Base-by-base conservation (phyloP, 1,140 invertebrate species). In the Sinonovacula constricta region DNA sequence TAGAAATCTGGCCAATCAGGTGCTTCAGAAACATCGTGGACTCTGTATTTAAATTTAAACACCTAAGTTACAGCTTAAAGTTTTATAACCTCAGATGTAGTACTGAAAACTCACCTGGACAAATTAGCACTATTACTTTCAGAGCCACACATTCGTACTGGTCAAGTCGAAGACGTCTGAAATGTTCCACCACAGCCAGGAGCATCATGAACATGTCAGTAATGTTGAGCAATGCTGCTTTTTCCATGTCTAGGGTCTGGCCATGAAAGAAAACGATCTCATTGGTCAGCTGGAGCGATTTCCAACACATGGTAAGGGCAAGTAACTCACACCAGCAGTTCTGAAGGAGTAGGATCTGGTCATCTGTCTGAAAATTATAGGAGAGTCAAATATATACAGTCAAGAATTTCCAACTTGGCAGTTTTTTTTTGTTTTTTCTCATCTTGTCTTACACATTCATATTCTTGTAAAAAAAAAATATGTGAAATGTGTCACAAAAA, bases 281-380 rank as follows among this genome's bases (percentile, higher is more conserved):
- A 53, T 81, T 84, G 0, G 82, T 82, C 2, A 80, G 83, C 15
- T 84, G 71, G 49, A 91, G 83, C 4, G 90, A 90, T 26, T 86
- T 81, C 85, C 87, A 90, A 77, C 90, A 91, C 53, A 88, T 84
- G 87, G 91, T 91, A 18, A 99, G 95, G 34, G 98, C 93, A 71
- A 99, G 91, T 65, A 99, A 91, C 91, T 99, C 97, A 91, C 97
- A 98, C 97, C 97, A 99, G 53, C 97, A 97, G 91, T 99, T 99
- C 84, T 99, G 98, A 49, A 99, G 93, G 82, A 99, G 91, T 86
- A 97, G 95, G 79, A 98, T 99, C 92, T 99, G 97, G 93, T 99
- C 97, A 91, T 98, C 97, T 86, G 97, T 97, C 95, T 96, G 87
- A 14, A n/a, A n/a, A n/a, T n/a, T n/a, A n/a, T n/a, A n/a, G n/a